Base-by-base conservation (phyloP, 2,797 vertebrate species). In the Gephyroberyx darwinii region DNA sequence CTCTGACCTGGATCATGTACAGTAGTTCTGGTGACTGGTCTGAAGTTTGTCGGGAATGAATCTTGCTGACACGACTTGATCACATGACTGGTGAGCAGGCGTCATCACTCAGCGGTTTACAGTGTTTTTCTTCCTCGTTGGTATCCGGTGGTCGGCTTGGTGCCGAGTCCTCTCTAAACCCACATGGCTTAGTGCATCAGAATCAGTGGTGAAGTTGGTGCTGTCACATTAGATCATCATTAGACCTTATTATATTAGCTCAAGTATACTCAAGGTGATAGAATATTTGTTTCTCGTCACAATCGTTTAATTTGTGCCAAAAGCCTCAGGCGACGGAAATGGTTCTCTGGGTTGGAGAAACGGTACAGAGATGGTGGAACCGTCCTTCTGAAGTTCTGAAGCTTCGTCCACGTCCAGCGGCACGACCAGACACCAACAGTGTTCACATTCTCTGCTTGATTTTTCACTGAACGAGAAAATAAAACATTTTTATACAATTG, bases 1-100 rank as follows among this genome's bases (percentile, higher is more conserved):
- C 94, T 98, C 85, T 98, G 89, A 96, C 14, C 26, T 51, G 37
- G 55, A 5, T 12, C 35, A 12, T 39, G 35, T 41, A 22, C 37
- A 5, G 20, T 39, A 26, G 26, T 26, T 26, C 26, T 2, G 26
- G 26, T 26, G 26, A 26, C 26, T 26, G 1, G 26, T 26, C 26
- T 26, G 26, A 26, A 26, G 26, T 26, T 26, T 26, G 26, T 26
- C 26, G 26, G 26, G 26, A 26, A 26, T 26, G 26, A 26, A 26
- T 26, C 26, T 26, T 26, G 26, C 26, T 26, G 26, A 26, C 1
- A 3, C 26, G 26, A 26, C 26, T 26, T 26, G 26, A 26, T 26
- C 13, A 19, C 51, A 39, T 54, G 59, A 71, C 22, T 30, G 55
- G 12, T 22, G 60, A 71, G 45, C 69, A 55, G 30, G 19, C 9